Percentiles rank a stretch among this genome's conserved stretches.
Conservation (phyloP, 2,888 invertebrate species). For the Augochlorella aurata region DNA sequence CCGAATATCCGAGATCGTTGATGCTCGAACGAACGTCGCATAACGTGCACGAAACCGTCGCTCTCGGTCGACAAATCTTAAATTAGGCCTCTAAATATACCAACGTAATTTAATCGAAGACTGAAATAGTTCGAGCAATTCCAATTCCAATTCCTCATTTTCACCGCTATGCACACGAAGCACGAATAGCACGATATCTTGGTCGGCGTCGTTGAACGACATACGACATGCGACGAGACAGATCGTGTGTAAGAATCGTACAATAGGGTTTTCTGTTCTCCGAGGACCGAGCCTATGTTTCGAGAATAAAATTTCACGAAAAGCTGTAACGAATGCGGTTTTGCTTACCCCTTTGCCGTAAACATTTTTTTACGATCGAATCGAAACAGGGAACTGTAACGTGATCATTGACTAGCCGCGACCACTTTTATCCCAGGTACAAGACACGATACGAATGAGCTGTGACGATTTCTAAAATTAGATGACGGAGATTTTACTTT, state of each 20-base stretch:
- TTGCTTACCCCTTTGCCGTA: constrained; percentile 51
- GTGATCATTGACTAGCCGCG: constrained; percentile 29
- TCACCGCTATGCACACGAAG: neutral
- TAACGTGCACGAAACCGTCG: constrained; percentile 1
- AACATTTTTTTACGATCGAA: constrained; percentile 45
- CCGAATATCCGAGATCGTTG: neutral
- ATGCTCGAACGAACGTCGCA: neutral
- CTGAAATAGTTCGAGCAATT: constrained; percentile 47
- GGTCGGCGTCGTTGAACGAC: neutral
- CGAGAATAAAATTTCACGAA: neutral
- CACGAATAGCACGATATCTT: neutral
- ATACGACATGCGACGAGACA: neutral
- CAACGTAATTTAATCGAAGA: constrained; percentile 54
- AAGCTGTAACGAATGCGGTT: neutral
- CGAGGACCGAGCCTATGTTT: neutral
- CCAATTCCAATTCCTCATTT: constrained; percentile 12
- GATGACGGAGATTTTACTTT: constrained; percentile 36
- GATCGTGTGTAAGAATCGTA: too few relatives aligned
- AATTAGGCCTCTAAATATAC: constrained; percentile 61
- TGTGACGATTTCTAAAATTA: constrained; percentile 67
- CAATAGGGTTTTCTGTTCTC: neutral
- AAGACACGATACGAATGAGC: constrained; percentile 45
- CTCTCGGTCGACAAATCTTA: constrained; percentile 9
- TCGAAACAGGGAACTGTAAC: constrained; percentile 1
- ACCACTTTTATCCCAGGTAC: constrained; percentile 33